Evolutionary conservation across 2,113 vertebrate species (phyloP).

Genomic region (Spheniscus mendiculus): DNA sequence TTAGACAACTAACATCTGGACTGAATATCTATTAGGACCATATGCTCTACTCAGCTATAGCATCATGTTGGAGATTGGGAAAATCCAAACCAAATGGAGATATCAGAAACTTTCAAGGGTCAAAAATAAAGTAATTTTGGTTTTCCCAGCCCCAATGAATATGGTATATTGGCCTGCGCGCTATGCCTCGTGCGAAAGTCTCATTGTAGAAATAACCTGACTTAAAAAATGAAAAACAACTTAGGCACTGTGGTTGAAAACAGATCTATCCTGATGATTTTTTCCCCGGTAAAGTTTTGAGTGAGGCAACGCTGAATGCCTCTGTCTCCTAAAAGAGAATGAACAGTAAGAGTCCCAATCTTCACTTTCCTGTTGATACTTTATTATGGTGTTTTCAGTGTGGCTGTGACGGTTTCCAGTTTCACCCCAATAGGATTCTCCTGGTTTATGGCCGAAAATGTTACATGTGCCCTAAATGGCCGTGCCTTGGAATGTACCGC

Average conservation of each 20-base stretch:
- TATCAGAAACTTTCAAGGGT: constrained; percentile 76
- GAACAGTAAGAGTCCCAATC: constrained; percentile 19
- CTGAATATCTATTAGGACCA: constrained; percentile 79
- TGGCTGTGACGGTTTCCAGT: constrained; percentile 18
- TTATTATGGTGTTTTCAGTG: neutral
- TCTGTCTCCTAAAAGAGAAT: constrained; percentile 57
- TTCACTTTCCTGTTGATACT: neutral
- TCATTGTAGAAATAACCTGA: constrained; percentile 61
- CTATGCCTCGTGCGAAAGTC: neutral
- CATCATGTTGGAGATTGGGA: constrained; percentile 70
- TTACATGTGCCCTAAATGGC: neutral
- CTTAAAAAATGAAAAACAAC: constrained; percentile 50
- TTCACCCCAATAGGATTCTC: neutral
- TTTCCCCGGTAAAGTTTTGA: constrained; percentile 21
- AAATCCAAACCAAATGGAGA: constrained; percentile 80
- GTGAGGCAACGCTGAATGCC: neutral
- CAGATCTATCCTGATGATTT: constrained; percentile 49
- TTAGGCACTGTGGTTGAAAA: constrained; percentile 62
- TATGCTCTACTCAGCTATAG: constrained; percentile 67
- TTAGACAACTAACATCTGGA: constrained; percentile 80
- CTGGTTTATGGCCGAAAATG: neutral
- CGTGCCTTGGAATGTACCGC: neutral
- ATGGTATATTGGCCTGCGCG: neutral
- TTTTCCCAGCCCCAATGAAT: constrained; percentile 53
- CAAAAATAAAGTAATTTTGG: constrained; percentile 77